Conservation (phyloP, 2,888 invertebrate species). For the Bembecia ichneumoniformis region DNA sequence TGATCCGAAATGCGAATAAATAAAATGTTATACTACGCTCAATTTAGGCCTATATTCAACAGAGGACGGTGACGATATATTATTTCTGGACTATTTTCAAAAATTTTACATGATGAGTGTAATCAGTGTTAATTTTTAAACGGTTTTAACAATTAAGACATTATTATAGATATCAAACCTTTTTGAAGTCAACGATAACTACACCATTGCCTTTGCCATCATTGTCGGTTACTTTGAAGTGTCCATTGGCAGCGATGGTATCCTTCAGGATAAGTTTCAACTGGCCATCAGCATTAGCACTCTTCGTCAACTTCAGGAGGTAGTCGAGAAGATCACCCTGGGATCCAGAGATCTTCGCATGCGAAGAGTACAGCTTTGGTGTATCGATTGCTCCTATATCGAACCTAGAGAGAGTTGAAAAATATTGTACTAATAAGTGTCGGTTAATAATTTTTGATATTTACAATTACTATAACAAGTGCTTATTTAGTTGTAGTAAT, state of each 20-base stretch:
- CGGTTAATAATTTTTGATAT: no score
- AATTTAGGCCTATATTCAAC: no score
- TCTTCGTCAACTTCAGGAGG: slow-evolving; percentile 55
- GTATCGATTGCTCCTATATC: slow-evolving; percentile 60
- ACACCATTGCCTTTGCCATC: slow-evolving; percentile 77
- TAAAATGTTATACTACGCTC: no score
- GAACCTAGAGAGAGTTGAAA: slow-evolving; percentile 30
- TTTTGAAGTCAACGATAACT: slow-evolving; percentile 72
- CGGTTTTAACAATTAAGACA: background rate
- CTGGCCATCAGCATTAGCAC: slow-evolving; percentile 52
- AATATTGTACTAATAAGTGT: no score
- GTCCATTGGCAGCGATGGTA: slow-evolving; percentile 73
- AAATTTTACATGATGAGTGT: background rate
- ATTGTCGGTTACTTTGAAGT: slow-evolving; percentile 72
- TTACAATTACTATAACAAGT: no score
- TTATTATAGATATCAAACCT: slow-evolving; percentile 26
- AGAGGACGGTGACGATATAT: no score
- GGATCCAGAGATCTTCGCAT: slow-evolving; percentile 57
- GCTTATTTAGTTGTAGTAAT: no score
- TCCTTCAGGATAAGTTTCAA: slow-evolving; percentile 75
- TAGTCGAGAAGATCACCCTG: slow-evolving; percentile 70
- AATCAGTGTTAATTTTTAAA: background rate
- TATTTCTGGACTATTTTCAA: background rate
- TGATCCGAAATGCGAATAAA: no score
- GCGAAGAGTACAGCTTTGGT: slow-evolving; percentile 56